Conservation (phyloP, 2,888 invertebrate species). For the Agrochola lota region DNA sequence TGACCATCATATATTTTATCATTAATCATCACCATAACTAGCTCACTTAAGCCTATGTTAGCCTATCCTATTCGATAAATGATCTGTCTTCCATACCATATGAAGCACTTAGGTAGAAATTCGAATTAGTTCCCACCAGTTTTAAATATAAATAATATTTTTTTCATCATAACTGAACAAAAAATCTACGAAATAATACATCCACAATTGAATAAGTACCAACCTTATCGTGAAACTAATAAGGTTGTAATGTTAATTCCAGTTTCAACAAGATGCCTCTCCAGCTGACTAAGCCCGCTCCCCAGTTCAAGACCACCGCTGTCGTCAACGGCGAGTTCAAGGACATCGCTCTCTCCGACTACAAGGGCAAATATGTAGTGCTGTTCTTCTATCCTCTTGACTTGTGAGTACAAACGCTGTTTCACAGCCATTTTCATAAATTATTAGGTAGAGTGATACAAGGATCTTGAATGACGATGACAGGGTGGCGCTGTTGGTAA, state of each 20-base stretch:
- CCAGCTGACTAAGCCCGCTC: conserved; percentile 93
- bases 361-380: conserved; percentile 96
- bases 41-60: neutral
- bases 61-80: neutral
- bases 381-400: conserved; percentile 98
- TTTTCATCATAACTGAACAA: neutral
- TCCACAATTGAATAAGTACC: conserved; percentile 18
- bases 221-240: conserved; percentile 22
- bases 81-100: neutral
- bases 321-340: conserved; percentile 96
- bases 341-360: conserved; percentile 94
- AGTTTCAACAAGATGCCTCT: conserved; percentile 91
- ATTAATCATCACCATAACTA: neutral
- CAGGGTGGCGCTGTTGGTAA: neutral
- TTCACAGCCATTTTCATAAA: neutral
- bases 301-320: conserved; percentile 94
- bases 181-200: neutral
- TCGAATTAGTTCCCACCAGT: neutral
- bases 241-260: conserved; percentile 64
- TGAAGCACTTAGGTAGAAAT: conserved; percentile 1
- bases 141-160: no score
- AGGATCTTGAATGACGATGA: neutral
- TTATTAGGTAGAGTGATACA: no score
- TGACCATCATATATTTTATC: neutral
- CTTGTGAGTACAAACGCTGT: conserved; percentile 92